phyloP scores from a whole-genome alignment of 2,888 invertebrate species.

The Eretmocerus hayati region DNA sequence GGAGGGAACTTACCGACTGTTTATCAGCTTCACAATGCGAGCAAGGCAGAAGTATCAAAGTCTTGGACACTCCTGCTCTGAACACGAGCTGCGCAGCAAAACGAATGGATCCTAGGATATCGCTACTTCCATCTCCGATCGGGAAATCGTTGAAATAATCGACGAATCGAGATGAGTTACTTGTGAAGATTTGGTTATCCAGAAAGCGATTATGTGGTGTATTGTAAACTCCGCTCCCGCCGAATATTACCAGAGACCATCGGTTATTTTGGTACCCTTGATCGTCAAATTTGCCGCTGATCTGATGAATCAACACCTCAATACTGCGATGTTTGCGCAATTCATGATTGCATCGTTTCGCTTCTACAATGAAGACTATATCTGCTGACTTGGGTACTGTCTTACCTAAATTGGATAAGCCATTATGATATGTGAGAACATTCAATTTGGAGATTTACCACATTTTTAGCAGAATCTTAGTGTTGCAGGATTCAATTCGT shows the following conservation, averaged over 20 bases:
- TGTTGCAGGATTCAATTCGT: no score
- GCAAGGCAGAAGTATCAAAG: conserved; percentile 75
- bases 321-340: conserved; percentile 61
- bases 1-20: conserved; percentile 63
- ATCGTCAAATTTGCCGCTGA: conserved; percentile 63
- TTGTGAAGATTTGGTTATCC: conserved; percentile 64
- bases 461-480: no score
- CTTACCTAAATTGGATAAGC: conserved; percentile 15
- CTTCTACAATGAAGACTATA: conserved; percentile 83
- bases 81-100: conserved; percentile 68
- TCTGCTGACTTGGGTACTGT: conserved; percentile 66
- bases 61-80: conserved; percentile 77
- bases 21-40: conserved; percentile 61
- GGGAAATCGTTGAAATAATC: conserved; percentile 65
- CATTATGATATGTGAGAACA: no score
- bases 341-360: conserved; percentile 73
- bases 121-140: conserved; percentile 59
- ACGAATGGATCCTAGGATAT: conserved; percentile 70
- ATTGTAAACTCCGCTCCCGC: conserved; percentile 68
- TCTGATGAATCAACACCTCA: conserved; percentile 58
- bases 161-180: conserved; percentile 47
- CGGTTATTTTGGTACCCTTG: conserved; percentile 63
- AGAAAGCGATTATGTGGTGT: conserved; percentile 67
- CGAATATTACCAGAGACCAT: conserved; percentile 77
- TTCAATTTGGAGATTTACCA: no score